Conservation (phyloP, 2,113 vertebrate species). For the Rhinoptilus africanus region DNA sequence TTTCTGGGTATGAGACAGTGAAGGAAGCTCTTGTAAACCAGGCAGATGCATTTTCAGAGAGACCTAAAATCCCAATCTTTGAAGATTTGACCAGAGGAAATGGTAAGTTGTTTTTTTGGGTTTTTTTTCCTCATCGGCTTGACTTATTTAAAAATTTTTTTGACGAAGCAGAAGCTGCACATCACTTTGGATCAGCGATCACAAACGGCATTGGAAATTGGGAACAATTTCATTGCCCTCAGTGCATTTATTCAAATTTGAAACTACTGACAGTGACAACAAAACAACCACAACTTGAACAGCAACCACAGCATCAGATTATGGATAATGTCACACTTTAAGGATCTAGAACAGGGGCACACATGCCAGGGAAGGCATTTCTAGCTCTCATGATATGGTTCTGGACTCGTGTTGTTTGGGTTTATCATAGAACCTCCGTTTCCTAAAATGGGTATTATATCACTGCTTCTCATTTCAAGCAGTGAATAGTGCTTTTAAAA, state of each 20-base stretch:
- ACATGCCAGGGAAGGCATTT: neutral
- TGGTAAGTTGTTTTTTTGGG: conserved; percentile 16
- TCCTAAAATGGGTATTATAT: neutral
- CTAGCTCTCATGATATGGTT: neutral
- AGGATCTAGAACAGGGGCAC: neutral
- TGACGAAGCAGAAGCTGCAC: neutral
- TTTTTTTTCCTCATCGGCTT: neutral
- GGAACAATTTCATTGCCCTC: neutral
- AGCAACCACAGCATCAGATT: neutral
- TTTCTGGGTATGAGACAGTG: conserved; percentile 69
- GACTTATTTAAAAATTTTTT: neutral
- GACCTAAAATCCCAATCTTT: conserved; percentile 53
- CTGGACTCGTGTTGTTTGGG: neutral
- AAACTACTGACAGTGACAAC: neutral
- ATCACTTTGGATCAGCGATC: neutral
- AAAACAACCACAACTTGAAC: neutral
- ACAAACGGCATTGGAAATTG: neutral
- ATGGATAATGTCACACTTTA: neutral
- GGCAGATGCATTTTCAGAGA: conserved; percentile 66
- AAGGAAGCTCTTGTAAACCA: conserved; percentile 71
- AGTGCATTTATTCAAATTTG: neutral
- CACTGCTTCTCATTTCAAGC: neutral
- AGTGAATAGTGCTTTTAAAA: neutral
- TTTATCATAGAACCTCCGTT: neutral
- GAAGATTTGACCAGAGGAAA: conserved; percentile 47